phyloP scores from a whole-genome alignment of 2,113 vertebrate genomes.

The Forbesichthys agassizii region DNA sequence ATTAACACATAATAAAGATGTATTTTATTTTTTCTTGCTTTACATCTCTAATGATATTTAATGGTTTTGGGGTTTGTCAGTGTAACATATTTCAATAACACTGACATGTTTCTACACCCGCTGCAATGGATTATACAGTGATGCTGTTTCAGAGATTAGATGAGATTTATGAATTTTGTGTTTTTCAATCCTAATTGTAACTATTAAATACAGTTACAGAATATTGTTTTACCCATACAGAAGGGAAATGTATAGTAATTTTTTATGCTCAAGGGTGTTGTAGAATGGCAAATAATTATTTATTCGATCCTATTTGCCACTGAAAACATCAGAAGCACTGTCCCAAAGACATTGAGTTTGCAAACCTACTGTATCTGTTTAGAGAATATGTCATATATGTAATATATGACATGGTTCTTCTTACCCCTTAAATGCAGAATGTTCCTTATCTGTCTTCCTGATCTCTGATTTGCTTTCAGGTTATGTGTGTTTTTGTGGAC shows the following conservation, averaged over 20 bases:
- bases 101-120: too few relatives aligned
- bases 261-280: conserved; percentile 62
- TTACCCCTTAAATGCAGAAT: conserved; percentile 22
- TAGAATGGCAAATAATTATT: conserved; percentile 50
- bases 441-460: neutral
- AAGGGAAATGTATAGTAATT: conserved; percentile 23
- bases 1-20: conserved; percentile 74
- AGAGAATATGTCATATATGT: conserved; percentile 53
- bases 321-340: conserved; percentile 60
- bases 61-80: conserved; percentile 9
- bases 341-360: conserved; percentile 52
- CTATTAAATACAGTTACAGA: neutral
- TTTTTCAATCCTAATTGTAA: neutral
- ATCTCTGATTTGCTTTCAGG: conserved; percentile 12
- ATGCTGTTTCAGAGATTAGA: neutral
- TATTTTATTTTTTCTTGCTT: conserved; percentile 71
- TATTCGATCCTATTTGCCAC: conserved; percentile 59
- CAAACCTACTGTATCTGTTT: conserved; percentile 26
- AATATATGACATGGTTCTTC: conserved; percentile 32
- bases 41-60: conserved; percentile 26
- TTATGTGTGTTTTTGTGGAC: conserved; percentile 7
- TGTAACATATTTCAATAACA: neutral
- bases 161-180: conserved; percentile 26
- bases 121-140: too few relatives aligned
- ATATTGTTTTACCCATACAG: neutral